A percentile compares a stretch with the other conserved stretches of the same genome.
These are phyloP conservation scores for Drosophila niveifrons DNA, from an alignment of 2,888 invertebrate genomes.

Conservation along the genomic window DNA sequence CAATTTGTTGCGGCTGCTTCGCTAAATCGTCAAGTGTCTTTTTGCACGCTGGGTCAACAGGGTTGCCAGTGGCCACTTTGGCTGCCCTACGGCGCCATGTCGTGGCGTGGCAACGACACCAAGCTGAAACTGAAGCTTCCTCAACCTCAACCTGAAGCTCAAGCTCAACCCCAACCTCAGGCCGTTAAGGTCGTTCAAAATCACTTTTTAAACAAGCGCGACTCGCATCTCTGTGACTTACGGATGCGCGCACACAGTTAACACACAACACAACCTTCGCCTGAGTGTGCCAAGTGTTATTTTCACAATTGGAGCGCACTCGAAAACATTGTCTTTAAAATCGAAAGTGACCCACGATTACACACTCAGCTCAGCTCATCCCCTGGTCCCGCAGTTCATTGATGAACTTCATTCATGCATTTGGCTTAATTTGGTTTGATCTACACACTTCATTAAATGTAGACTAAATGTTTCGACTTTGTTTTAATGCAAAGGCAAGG, in stretches of 20 bases:
- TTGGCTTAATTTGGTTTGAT: neutral
- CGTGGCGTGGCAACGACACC: constrained; percentile 56
- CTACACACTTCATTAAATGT: constrained; percentile 1
- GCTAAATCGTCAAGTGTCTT: constrained; percentile 57
- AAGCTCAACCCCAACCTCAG: constrained; percentile 21
- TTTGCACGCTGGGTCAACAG: constrained; percentile 28
- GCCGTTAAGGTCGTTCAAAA: constrained; percentile 50
- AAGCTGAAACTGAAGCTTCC: constrained; percentile 29
- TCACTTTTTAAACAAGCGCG: constrained; percentile 20
- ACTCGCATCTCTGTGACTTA: constrained; percentile 23
- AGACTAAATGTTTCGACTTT: constrained; percentile 18
- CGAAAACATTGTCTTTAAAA: constrained; percentile 66
- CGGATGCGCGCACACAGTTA: constrained; percentile 37
- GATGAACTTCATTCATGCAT: constrained; percentile 68
- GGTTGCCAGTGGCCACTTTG: constrained; percentile 27
- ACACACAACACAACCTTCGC: constrained; percentile 65
- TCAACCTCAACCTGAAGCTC: constrained; percentile 44
- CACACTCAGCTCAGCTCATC: constrained; percentile 25
- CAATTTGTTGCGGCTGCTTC: constrained; percentile 47
- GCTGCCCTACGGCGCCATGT: constrained; percentile 13
- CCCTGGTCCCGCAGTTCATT: constrained; percentile 47
- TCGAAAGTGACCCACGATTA: constrained; percentile 81
- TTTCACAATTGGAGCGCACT: constrained; percentile 79
- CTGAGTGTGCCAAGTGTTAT: constrained; percentile 77
- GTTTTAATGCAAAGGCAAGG: constrained; percentile 38